Conservation (phyloP, 1,140 invertebrate genomes). For the Antheraea mylitta region DNA sequence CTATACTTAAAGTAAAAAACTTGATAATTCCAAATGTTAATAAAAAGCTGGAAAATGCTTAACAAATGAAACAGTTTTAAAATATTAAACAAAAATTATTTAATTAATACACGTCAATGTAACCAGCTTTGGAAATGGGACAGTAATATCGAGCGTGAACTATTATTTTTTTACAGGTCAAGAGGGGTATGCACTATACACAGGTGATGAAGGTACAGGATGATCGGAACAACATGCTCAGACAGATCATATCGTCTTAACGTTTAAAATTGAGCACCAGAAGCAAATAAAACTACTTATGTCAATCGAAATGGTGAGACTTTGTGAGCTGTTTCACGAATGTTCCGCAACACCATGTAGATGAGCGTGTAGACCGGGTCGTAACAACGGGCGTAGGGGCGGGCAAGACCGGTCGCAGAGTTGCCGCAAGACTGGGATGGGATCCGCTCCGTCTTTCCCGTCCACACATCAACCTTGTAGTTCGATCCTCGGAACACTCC, state of each 20-base stretch:
- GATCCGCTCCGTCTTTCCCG: slow-evolving; percentile 55
- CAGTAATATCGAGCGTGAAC: background rate
- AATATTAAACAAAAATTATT: background rate
- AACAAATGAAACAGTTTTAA: background rate
- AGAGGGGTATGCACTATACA: background rate
- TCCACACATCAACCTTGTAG: slow-evolving; percentile 30
- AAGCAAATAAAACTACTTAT: slow-evolving; percentile 36
- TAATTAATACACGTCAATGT: background rate
- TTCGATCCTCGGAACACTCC: slow-evolving; percentile 53
- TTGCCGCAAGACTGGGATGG: slow-evolving; percentile 52
- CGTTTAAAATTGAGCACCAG: slow-evolving; percentile 17
- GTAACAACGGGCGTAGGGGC: slow-evolving; percentile 25
- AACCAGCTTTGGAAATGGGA: background rate
- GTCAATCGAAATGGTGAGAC: slow-evolving; percentile 81
- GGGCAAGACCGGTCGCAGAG: slow-evolving; percentile 31
- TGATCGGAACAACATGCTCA: background rate
- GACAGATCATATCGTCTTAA: background rate
- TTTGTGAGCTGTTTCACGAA: slow-evolving; percentile 81
- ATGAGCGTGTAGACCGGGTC: slow-evolving; percentile 77
- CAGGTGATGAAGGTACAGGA: no score
- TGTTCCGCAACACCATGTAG: slow-evolving; percentile 82
- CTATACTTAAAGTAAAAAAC: slow-evolving; percentile 5
- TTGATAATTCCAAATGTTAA: slow-evolving; percentile 1
- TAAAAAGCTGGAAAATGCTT: background rate
- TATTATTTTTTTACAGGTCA: background rate